Evolutionary conservation across 1,140 invertebrate species (phyloP), one percentile per base, ranked within the genome.

Genomic region (Zaprionus davidi): DNA sequence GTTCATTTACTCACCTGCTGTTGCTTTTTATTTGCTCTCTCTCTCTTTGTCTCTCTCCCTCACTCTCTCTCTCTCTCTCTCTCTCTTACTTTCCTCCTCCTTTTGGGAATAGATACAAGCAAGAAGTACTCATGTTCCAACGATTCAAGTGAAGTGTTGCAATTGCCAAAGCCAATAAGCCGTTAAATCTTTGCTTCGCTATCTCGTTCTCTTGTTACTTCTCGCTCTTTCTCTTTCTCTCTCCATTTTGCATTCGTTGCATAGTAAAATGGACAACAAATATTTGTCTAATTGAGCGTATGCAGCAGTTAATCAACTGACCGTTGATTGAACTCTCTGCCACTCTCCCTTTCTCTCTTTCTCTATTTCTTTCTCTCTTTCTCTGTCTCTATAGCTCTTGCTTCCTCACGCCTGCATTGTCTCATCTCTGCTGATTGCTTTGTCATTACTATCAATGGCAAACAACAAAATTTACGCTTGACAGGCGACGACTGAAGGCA

Each of bases 401-500:
- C 38, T 62, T 7, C 2, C 20, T 12, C 17, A 20, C 46, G 9
- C 36, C 57, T 60, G 12, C 26, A 26, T 11, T 56, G 49, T 56
- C 46, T 34, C 64, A 73, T 59, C 41, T 58, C 41, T 59, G 77
- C 49, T 83, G 79, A 83, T 83, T 83, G 81, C 67, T 79, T 77
- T 80, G 81, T 83, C 81, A 69, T 66, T 70, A 84, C 79, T 82
- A 75, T 79, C 69, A 79, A 73, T 77, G 73, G 62, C 79, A 79
- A 49, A 70, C 44, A 78, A 73, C 64, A 67, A 74, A 76, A 86
- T 77, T 86, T 65, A 86, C 79, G 71, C 82, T 79, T 86, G 82
- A 86, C 79, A 79, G 76, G 49, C 76, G 20, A 44, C 55, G 71
- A 49, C 51, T 70, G 55, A 26, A 66, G 58, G 38, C 55, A 44